phyloP scores from a whole-genome alignment of 2,797 vertebrate species.

The Odontamblyopus lacepedii region DNA sequence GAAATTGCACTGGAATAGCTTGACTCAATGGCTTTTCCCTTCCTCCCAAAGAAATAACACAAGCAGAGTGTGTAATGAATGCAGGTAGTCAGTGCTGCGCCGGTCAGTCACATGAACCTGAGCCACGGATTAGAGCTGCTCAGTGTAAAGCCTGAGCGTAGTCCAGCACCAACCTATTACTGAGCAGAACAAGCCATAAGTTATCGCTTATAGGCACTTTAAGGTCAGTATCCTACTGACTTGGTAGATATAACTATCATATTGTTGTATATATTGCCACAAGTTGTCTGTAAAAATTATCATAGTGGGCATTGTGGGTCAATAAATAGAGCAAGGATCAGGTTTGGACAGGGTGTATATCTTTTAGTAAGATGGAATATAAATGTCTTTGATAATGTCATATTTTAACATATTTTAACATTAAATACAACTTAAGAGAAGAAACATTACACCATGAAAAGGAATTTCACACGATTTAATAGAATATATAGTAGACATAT shows the following conservation, averaged over 20 bases:
- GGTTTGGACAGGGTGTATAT: too few relatives aligned
- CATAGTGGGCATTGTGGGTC: too few relatives aligned
- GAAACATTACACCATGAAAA: too few relatives aligned
- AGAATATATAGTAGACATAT: not conserved
- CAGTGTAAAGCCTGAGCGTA: slow-evolving; percentile 30
- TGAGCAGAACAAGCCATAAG: slow-evolving; percentile 17
- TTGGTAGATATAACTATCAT: not conserved
- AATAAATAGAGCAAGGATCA: too few relatives aligned
- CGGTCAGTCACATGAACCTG: slow-evolving; percentile 44
- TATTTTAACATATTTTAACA: too few relatives aligned
- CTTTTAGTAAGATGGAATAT: too few relatives aligned
- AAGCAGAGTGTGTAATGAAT: slow-evolving; percentile 58
- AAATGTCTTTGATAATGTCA: too few relatives aligned
- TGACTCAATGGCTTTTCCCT: slow-evolving; percentile 35
- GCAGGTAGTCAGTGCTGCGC: slow-evolving; percentile 49
- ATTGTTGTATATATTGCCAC: too few relatives aligned
- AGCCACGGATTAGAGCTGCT: slow-evolving; percentile 54
- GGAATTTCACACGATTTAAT: not conserved
- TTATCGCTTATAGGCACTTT: slow-evolving; percentile 32
- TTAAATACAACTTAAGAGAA: too few relatives aligned
- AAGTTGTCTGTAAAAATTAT: too few relatives aligned
- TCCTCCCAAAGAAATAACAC: slow-evolving; percentile 67
- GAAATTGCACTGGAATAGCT: slow-evolving; percentile 54
- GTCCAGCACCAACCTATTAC: slow-evolving; percentile 44
- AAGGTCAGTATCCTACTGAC: not conserved